Percentiles rank a stretch among this genome's conserved stretches.
Evolutionary conservation across 2,888 invertebrate genomes (phyloP).

Genomic region (Cyaniris semiargus): DNA sequence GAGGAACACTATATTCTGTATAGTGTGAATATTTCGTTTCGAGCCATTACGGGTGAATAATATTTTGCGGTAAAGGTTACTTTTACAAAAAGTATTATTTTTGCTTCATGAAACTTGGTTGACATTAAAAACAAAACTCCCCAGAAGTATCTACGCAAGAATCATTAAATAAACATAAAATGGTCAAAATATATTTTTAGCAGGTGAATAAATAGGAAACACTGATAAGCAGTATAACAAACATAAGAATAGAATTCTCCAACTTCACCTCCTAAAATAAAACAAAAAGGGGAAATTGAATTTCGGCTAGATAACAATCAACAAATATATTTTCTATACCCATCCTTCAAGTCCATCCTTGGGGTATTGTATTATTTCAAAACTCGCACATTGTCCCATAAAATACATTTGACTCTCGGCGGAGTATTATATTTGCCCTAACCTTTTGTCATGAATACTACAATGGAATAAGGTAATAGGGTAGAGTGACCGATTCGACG

Average conservation of each 20-base stretch:
- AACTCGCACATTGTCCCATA: conserved; percentile 23
- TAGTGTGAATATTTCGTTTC: too few species aligned
- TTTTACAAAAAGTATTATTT: too few species aligned
- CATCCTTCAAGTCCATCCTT: conserved; percentile 30
- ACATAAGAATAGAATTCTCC: background rate
- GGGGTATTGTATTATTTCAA: conserved; percentile 29
- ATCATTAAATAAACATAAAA: too few species aligned
- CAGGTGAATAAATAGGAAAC: too few species aligned
- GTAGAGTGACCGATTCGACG: conserved; percentile 22
- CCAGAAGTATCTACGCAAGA: too few species aligned
- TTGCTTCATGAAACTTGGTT: too few species aligned
- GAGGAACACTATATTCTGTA: too few species aligned
- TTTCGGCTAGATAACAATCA: conserved; percentile 19
- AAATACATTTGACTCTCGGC: conserved; percentile 24
- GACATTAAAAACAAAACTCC: too few species aligned
- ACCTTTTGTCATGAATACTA: conserved; percentile 29
- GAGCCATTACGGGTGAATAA: too few species aligned
- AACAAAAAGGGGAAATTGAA: conserved; percentile 22
- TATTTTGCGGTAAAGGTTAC: too few species aligned
- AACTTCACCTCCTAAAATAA: background rate
- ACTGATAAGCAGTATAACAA: background rate
- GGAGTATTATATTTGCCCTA: conserved; percentile 31
- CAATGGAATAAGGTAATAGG: conserved; percentile 24
- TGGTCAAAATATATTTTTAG: too few species aligned
- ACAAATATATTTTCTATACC: conserved; percentile 29